Conservation (phyloP, 2,113 vertebrate genomes). For the Perca schrenkii region DNA sequence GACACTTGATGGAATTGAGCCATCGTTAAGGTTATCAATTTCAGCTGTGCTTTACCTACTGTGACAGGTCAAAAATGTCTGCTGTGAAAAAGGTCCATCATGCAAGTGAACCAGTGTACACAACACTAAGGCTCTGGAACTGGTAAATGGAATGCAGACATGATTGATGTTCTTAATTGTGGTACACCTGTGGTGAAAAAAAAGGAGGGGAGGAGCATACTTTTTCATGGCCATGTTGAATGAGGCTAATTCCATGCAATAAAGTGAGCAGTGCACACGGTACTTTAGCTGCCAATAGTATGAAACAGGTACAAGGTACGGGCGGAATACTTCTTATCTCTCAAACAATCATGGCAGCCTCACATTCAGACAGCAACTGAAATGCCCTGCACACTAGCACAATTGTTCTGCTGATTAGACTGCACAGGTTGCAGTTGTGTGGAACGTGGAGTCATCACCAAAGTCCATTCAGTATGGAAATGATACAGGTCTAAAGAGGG, state of each 20-base stretch:
- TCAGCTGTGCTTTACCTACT: no score
- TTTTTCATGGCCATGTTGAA: neutral
- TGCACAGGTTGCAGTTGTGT: neutral
- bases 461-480: neutral
- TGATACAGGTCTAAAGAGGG: neutral
- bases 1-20: no score
- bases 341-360: neutral
- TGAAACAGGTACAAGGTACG: neutral
- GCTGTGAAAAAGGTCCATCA: neutral
- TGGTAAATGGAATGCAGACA: neutral
- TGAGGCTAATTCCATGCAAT: neutral
- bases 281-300: neutral
- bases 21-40: no score
- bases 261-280: neutral
- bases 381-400: no score
- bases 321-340: neutral
- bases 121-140: neutral
- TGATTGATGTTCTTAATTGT: neutral
- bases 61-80: no score
- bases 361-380: neutral
- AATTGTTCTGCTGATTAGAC: neutral
- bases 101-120: neutral
- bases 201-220: neutral
- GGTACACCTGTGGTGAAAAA: neutral
- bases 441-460: neutral